A percentile compares a stretch with the other conserved stretches of the same genome.
Evolutionary conservation across 2,797 vertebrate genomes (phyloP).

Genomic region (Acanthis flammea): DNA sequence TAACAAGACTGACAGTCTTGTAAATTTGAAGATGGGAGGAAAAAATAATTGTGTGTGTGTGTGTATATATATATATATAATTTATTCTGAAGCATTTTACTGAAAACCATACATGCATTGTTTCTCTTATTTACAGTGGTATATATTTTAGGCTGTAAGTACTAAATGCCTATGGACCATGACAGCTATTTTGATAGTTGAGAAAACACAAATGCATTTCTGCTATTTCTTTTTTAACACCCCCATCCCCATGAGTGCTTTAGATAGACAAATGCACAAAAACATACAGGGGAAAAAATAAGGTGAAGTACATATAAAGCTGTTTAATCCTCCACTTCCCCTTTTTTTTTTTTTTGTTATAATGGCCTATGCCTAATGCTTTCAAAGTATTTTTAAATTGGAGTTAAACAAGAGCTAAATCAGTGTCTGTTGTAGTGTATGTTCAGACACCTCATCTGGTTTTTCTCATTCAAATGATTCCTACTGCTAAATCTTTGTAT

Average conservation of each 20-base stretch:
- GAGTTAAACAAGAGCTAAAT: neutral
- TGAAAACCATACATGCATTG: neutral
- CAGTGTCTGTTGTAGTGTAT: neutral
- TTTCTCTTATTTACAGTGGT: neutral
- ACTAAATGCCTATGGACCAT: neutral
- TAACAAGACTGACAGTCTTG: neutral
- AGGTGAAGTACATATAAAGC: neutral
- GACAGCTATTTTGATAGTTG: neutral
- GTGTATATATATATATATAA: neutral
- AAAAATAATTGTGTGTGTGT: neutral
- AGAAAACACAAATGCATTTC: neutral
- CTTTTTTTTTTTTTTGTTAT: neutral
- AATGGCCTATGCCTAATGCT: neutral
- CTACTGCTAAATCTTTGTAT: neutral
- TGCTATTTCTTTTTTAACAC: neutral
- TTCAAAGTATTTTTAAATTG: neutral
- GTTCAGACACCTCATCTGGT: neutral
- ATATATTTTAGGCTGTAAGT: neutral
- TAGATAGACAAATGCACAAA: neutral
- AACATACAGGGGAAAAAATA: neutral
- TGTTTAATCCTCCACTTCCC: neutral
- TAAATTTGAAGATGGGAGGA: neutral
- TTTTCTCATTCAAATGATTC: neutral
- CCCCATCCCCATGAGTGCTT: neutral
- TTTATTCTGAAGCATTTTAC: neutral